Percentiles rank a stretch among this genome's conserved stretches.
phyloP scores from a whole-genome alignment of 1,140 invertebrate species.

The Formica selysi region DNA sequence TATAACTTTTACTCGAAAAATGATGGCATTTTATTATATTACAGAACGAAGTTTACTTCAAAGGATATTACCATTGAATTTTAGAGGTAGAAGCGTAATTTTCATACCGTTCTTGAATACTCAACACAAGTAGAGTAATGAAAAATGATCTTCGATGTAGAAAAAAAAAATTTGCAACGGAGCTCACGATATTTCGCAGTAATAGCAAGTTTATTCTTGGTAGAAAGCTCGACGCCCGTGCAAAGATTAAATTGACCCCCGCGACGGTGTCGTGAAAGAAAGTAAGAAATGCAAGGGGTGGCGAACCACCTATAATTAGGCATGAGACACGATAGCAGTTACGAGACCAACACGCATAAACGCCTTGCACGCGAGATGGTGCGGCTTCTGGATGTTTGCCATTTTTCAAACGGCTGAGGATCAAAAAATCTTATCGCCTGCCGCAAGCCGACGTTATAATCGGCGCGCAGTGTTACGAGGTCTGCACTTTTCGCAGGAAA shows the following conservation, averaged over 20 bases:
- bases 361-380: constrained; percentile 69
- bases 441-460: neutral
- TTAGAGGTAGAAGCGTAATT: constrained; percentile 16
- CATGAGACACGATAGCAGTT: constrained; percentile 65
- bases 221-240: constrained; percentile 1
- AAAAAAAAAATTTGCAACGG: constrained; percentile 4
- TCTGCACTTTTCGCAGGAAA: constrained; percentile 41
- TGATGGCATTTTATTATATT: constrained; percentile 40
- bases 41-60: constrained; percentile 39
- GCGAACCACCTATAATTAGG: constrained; percentile 67
- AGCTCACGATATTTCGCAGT: constrained; percentile 30
- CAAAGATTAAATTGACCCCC: constrained; percentile 58
- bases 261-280: constrained; percentile 33
- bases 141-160: constrained; percentile 25
- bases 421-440: constrained; percentile 61
- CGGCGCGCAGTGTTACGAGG: neutral
- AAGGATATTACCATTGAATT: constrained; percentile 49
- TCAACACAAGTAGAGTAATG: neutral
- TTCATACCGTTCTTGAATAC: constrained; percentile 19
- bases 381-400: constrained; percentile 64
- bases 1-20: constrained; percentile 1
- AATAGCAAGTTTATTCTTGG: constrained; percentile 62
- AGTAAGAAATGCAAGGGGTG: constrained; percentile 42
- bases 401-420: constrained; percentile 42
- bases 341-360: constrained; percentile 68